These are phyloP conservation scores for Parnassius orleans DNA, from an alignment of 2,888 invertebrate species.

Conservation along the genomic window DNA sequence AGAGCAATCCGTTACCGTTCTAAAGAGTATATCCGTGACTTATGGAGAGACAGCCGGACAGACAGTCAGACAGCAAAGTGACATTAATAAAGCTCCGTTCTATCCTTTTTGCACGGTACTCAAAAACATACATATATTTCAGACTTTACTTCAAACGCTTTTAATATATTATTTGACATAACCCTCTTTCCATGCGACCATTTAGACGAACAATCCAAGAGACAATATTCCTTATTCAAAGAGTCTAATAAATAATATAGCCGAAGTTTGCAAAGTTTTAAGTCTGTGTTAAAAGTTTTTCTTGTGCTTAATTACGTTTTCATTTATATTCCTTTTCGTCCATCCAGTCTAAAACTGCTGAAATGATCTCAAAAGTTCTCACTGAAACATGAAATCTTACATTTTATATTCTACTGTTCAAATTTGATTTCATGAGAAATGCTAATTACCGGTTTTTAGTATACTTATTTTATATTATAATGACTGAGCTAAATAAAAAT, in stretches of 20 bases:
- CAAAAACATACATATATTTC: neutral
- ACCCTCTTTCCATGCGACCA: constrained; percentile 8
- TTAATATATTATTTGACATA: constrained; percentile 10
- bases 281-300: constrained; percentile 66
- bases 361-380: constrained; percentile 14
- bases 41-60: too few relatives aligned
- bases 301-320: constrained; percentile 73
- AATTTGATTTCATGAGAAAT: too few relatives aligned
- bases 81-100: too few relatives aligned
- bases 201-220: constrained; percentile 26
- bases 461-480: too few relatives aligned
- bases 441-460: too few relatives aligned
- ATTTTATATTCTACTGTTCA: neutral
- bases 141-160: constrained; percentile 18
- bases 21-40: too few relatives aligned
- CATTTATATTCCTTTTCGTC: constrained; percentile 68
- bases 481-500: too few relatives aligned
- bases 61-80: too few relatives aligned
- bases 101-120: too few relatives aligned
- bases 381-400: constrained; percentile 11
- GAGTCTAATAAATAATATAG: constrained; percentile 67
- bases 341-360: constrained; percentile 40
- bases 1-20: too few relatives aligned
- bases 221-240: constrained; percentile 44
- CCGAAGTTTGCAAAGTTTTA: constrained; percentile 62